These are phyloP conservation scores for Argyresthia albistria DNA, from an alignment of 2,888 invertebrate genomes.

Conservation along the genomic window DNA sequence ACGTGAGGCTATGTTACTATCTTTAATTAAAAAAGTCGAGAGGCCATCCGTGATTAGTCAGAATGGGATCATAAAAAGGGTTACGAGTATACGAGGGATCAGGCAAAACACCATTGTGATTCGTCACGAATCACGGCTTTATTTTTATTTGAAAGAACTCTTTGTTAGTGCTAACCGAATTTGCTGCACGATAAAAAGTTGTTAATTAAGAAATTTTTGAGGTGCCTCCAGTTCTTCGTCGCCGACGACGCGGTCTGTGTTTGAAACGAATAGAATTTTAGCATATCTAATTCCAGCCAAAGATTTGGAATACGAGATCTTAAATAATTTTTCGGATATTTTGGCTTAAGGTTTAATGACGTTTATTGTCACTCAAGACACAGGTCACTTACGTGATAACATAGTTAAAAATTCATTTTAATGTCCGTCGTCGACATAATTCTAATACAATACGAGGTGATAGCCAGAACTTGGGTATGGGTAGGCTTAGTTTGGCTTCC, in stretches of 20 bases:
- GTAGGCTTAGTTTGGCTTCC: too few relatives aligned
- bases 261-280: neutral
- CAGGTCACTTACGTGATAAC: too few relatives aligned
- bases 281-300: too few relatives aligned
- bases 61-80: slow-evolving; percentile 60
- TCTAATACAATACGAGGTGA: too few relatives aligned
- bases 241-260: too few relatives aligned
- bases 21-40: slow-evolving; percentile 65
- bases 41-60: slow-evolving; percentile 62
- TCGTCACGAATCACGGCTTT: slow-evolving; percentile 66
- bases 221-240: slow-evolving; percentile 22
- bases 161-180: slow-evolving; percentile 68
- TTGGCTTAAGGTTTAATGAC: too few relatives aligned
- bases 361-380: too few relatives aligned
- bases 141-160: slow-evolving; percentile 64
- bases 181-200: slow-evolving; percentile 64
- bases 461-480: too few relatives aligned
- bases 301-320: too few relatives aligned
- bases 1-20: slow-evolving; percentile 65
- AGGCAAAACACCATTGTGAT: slow-evolving; percentile 63
- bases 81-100: slow-evolving; percentile 44
- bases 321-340: too few relatives aligned
- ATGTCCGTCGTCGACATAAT: too few relatives aligned
- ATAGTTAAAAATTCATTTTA: too few relatives aligned
- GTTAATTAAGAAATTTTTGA: slow-evolving; percentile 67